A percentile compares a stretch with the other conserved stretches of the same genome.
phyloP scores from a whole-genome alignment of 2,888 invertebrate genomes.

The Drosophila sordidapex region DNA sequence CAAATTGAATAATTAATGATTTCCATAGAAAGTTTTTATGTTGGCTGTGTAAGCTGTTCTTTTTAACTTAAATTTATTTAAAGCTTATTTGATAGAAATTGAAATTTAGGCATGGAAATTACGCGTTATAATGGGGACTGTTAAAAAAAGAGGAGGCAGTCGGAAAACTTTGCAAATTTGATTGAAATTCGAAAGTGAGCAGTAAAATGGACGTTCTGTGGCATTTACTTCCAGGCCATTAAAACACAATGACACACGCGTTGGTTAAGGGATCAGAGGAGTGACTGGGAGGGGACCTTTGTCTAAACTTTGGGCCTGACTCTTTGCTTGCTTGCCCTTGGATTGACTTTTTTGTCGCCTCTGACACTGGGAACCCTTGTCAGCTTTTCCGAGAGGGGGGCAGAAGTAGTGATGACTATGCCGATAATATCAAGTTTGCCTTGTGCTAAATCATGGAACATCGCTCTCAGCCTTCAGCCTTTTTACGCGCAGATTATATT shows the following conservation, averaged over 20 bases:
- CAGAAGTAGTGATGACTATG: constrained; percentile 26
- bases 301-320: constrained; percentile 48
- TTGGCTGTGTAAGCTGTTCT: neutral
- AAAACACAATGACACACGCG: constrained; percentile 53
- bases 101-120: constrained; percentile 27
- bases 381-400: constrained; percentile 22
- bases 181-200: constrained; percentile 48
- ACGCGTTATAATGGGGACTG: neutral
- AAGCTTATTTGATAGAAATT: constrained; percentile 50
- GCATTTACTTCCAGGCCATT: constrained; percentile 61
- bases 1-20: constrained; percentile 41
- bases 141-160: constrained; percentile 6
- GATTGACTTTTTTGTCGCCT: constrained; percentile 54
- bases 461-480: constrained; percentile 25
- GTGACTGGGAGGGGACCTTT: constrained; percentile 30
- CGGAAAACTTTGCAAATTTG: constrained; percentile 49
- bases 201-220: constrained; percentile 32
- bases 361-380: constrained; percentile 61
- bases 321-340: constrained; percentile 44
- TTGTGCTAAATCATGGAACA: constrained; percentile 45
- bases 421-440: constrained; percentile 58
- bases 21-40: constrained; percentile 26
- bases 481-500: constrained; percentile 56
- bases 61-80: constrained; percentile 40
- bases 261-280: constrained; percentile 1